Percentiles rank a stretch among this genome's conserved stretches.
phyloP scores from a whole-genome alignment of 2,888 invertebrate genomes.

The Diarsia mendica region DNA sequence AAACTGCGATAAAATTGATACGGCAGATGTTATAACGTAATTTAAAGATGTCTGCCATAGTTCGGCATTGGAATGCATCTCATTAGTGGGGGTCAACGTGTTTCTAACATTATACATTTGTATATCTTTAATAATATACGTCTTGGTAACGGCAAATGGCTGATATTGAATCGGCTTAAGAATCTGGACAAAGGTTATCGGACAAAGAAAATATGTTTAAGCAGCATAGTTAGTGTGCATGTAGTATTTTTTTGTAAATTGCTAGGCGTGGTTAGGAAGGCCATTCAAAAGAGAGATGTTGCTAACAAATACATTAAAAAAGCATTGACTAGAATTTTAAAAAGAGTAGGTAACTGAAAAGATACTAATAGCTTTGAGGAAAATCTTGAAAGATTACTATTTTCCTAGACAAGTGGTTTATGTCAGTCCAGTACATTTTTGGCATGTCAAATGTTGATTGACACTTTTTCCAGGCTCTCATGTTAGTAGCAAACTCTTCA shows the following conservation, averaged over 20 bases:
- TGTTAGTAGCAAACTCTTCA: neutral
- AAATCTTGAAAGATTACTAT: neutral
- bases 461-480: neutral
- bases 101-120: conserved; percentile 38
- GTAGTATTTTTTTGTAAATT: neutral
- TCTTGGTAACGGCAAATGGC: conserved; percentile 37
- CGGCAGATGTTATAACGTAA: conserved; percentile 60
- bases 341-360: neutral
- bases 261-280: neutral
- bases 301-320: neutral
- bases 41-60: conserved; percentile 64
- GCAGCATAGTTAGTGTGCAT: neutral
- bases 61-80: conserved; percentile 62
- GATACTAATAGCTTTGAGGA: neutral
- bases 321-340: neutral
- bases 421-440: neutral
- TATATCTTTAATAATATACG: conserved; percentile 33
- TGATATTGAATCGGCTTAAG: conserved; percentile 35
- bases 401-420: neutral
- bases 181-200: conserved; percentile 29
- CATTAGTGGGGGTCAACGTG: conserved; percentile 64
- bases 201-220: conserved; percentile 6
- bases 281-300: neutral
- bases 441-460: neutral
- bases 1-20: conserved; percentile 51